These are phyloP conservation scores for Anastatus disparis DNA, from an alignment of 1,140 invertebrate species.

Conservation along the genomic window DNA sequence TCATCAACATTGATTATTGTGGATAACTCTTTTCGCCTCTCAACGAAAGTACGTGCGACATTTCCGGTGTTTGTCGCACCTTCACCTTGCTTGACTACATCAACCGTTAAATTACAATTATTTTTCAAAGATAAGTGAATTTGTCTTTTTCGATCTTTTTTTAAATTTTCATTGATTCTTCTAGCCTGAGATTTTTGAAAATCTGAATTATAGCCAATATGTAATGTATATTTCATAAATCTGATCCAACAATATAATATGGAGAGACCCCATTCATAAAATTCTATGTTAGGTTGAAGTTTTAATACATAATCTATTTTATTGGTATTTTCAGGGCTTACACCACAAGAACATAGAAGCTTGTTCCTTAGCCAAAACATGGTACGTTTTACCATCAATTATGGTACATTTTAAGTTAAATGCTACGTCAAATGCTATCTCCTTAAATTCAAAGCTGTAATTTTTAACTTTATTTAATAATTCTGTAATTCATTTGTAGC, in stretches of 20 bases:
- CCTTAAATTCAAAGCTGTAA: slow-evolving; percentile 21
- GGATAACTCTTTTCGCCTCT: slow-evolving; percentile 20
- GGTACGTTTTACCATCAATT: slow-evolving; percentile 40
- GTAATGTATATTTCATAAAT: no score
- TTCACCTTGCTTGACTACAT: slow-evolving; percentile 30
- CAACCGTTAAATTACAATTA: slow-evolving; percentile 16
- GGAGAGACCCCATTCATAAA: background rate
- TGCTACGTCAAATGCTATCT: background rate
- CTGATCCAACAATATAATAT: background rate
- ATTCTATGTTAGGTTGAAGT: no score
- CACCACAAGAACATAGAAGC: slow-evolving; percentile 34
- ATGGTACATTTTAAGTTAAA: slow-evolving; percentile 36
- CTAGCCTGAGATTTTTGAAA: background rate
- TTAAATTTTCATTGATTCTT: background rate
- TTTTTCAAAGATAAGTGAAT: background rate
- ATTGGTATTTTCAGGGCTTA: slow-evolving; percentile 34
- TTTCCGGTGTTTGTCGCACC: slow-evolving; percentile 38
- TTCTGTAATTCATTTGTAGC: no score
- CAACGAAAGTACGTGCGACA: slow-evolving; percentile 28
- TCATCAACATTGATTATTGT: background rate
- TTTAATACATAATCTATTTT: no score
- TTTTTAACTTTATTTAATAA: no score
- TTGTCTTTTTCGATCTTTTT: background rate
- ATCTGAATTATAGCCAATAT: slow-evolving; percentile 8
- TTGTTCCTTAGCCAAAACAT: slow-evolving; percentile 30